phyloP scores from a whole-genome alignment of 2,888 invertebrate species.

The Mesorhabditis spiculigera region DNA sequence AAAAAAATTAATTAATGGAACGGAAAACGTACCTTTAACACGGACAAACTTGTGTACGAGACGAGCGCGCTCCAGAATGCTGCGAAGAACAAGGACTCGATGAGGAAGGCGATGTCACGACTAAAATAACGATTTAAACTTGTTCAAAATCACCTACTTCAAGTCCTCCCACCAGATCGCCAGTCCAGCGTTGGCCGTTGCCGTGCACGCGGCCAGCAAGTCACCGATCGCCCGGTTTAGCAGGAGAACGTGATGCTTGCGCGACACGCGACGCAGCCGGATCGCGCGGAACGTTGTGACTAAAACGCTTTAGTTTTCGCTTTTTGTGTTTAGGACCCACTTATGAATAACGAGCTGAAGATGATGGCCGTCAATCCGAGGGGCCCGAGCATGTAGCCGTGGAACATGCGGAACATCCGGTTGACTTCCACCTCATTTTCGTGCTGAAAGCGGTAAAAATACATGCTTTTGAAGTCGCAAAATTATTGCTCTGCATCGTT shows the following conservation, averaged over 20 bases:
- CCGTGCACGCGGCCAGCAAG: neutral
- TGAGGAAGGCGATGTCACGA: neutral
- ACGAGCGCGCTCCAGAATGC: conserved; percentile 3
- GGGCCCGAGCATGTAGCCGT: neutral
- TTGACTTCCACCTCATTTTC: neutral
- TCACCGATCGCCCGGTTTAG: neutral
- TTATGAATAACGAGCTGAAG: neutral
- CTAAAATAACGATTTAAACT: neutral
- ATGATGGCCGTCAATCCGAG: neutral
- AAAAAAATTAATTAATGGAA: neutral
- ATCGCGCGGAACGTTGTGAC: neutral
- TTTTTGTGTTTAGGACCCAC: neutral
- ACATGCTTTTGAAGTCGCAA: too few relatives aligned
- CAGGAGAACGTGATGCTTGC: neutral
- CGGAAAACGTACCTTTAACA: neutral
- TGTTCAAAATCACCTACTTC: neutral
- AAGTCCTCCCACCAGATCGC: neutral
- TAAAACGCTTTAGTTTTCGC: neutral
- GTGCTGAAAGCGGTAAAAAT: neutral
- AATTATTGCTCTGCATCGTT: too few relatives aligned
- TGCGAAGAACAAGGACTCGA: neutral
- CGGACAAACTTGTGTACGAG: conserved; percentile 4
- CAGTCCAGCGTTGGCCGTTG: neutral
- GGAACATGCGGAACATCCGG: conserved; percentile 2
- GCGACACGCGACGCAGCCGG: neutral